Percentiles rank a stretch among this genome's conserved stretches.
Conservation (phyloP, 1,140 invertebrate genomes). For the Protaetia brevitarsis region DNA sequence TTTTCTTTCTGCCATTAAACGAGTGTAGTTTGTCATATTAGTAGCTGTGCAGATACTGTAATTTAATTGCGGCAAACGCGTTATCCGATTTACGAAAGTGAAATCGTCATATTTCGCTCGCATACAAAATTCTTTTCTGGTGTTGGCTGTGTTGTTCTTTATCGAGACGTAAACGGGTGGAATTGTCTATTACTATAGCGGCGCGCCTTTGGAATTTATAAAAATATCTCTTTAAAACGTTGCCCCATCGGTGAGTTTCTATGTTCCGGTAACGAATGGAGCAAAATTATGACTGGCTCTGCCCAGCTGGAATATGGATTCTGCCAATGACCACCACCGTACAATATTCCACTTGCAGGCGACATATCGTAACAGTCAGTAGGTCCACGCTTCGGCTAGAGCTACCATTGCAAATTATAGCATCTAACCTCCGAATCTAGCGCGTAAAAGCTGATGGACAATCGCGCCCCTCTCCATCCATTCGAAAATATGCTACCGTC, state of each 20-base stretch:
- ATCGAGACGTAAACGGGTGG: slow-evolving; percentile 80
- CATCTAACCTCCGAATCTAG: slow-evolving; percentile 62
- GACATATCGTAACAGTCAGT: slow-evolving; percentile 82
- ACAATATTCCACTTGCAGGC: slow-evolving; percentile 67
- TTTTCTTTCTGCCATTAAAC: slow-evolving; percentile 67
- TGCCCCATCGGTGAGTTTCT: slow-evolving; percentile 74
- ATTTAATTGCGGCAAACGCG: slow-evolving; percentile 65
- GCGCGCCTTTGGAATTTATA: slow-evolving; percentile 80
- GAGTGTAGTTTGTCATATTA: slow-evolving; percentile 76
- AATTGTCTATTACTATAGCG: slow-evolving; percentile 71
- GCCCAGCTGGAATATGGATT: slow-evolving; percentile 77
- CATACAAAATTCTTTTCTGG: slow-evolving; percentile 66
- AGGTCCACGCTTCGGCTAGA: slow-evolving; percentile 58
- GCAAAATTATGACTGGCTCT: slow-evolving; percentile 66
- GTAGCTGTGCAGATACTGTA: slow-evolving; percentile 76
- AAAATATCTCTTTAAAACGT: slow-evolving; percentile 79
- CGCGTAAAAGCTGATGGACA: slow-evolving; percentile 66
- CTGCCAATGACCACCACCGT: slow-evolving; percentile 76
- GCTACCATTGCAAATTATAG: slow-evolving; percentile 81
- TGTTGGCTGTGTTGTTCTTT: slow-evolving; percentile 52
- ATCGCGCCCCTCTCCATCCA: slow-evolving; percentile 72
- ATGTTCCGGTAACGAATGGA: slow-evolving; percentile 78
- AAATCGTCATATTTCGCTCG: slow-evolving; percentile 73
- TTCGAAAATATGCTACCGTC: slow-evolving; percentile 68
- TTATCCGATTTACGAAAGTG: slow-evolving; percentile 68